Percentiles rank a stretch among this genome's conserved stretches.
These are phyloP conservation scores for Lanius ludovicianus DNA, from an alignment of 2,113 vertebrate genomes.

Conservation along the genomic window DNA sequence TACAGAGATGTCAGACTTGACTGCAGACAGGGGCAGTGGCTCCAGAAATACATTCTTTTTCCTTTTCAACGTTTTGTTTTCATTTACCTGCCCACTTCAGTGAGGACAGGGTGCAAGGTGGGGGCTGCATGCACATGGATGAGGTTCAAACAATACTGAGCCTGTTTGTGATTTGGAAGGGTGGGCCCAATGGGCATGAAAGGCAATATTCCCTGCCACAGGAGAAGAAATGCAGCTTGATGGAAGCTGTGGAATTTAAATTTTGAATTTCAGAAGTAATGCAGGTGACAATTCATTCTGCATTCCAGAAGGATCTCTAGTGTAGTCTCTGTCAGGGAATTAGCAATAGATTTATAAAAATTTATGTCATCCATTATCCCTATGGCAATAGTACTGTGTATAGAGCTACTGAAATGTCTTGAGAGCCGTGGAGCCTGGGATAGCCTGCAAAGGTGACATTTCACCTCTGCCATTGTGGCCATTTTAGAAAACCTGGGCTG, in stretches of 20 bases:
- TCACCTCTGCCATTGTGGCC: background rate
- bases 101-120: background rate
- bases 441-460: background rate
- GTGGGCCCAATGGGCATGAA: background rate
- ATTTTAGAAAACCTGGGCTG: background rate
- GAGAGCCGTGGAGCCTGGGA: background rate
- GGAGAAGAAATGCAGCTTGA: background rate
- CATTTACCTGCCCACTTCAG: background rate
- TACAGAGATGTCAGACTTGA: background rate
- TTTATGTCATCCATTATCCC: background rate
- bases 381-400: background rate
- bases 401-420: background rate
- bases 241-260: background rate
- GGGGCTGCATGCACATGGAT: accelerated
- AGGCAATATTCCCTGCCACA: accelerated
- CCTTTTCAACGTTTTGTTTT: accelerated
- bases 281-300: background rate
- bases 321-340: background rate
- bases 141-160: background rate
- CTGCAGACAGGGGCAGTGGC: background rate
- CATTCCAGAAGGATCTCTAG: background rate
- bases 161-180: background rate
- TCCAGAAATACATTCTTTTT: background rate
- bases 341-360: background rate
- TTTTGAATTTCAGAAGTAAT: background rate